Conservation (phyloP, 2,888 invertebrate species). For the Chelonus formosanus region DNA sequence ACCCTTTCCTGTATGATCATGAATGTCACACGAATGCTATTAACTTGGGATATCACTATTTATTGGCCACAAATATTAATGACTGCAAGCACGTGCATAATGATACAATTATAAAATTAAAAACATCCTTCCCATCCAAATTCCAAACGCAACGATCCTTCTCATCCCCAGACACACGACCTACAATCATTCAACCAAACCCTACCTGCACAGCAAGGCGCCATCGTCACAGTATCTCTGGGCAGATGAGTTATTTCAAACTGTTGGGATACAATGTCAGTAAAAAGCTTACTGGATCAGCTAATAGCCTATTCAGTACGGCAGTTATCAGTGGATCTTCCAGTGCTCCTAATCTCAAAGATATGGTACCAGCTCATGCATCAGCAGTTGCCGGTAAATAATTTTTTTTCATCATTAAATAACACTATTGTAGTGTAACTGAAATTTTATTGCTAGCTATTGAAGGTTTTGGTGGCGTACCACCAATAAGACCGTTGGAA, state of each 20-base stretch:
- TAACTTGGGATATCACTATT: slow-evolving; percentile 2
- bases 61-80: slow-evolving; percentile 27
- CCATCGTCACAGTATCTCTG: slow-evolving; percentile 95
- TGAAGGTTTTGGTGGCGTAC: slow-evolving; percentile 91
- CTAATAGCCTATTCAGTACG: slow-evolving; percentile 92
- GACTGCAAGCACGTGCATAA: slow-evolving; percentile 37
- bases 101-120: slow-evolving; percentile 7
- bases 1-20: slow-evolving; percentile 13
- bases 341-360: slow-evolving; percentile 88
- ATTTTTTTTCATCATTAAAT: no score
- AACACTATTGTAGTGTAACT: no score
- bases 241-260: slow-evolving; percentile 94
- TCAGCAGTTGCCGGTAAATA: slow-evolving; percentile 74
- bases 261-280: slow-evolving; percentile 82
- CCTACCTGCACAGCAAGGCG: slow-evolving; percentile 73
- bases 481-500: slow-evolving; percentile 95
- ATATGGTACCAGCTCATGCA: slow-evolving; percentile 82
- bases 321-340: slow-evolving; percentile 96
- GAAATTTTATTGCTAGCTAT: slow-evolving; percentile 67
- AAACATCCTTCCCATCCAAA: slow-evolving; percentile 45
- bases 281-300: slow-evolving; percentile 74
- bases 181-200: slow-evolving; percentile 64
- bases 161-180: slow-evolving; percentile 63
- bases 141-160: slow-evolving; percentile 61
- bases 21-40: slow-evolving; percentile 22